Evolutionary conservation across 2,797 vertebrate genomes (phyloP), one percentile per base, ranked within the genome.

Genomic region (Hephaestus fuliginosus): DNA sequence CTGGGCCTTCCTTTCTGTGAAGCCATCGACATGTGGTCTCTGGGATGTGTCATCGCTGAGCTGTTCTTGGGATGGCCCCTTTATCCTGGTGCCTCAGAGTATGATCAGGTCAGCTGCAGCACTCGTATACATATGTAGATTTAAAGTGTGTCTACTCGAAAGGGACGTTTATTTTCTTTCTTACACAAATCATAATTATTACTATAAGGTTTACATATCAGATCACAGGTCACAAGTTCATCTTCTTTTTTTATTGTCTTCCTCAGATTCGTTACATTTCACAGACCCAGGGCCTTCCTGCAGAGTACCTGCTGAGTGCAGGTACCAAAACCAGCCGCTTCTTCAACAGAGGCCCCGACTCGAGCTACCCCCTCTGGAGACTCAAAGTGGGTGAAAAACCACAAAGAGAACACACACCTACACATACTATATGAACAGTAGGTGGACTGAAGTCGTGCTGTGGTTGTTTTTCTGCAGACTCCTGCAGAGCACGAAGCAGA

Each of bases 11-110:
- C 98, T 0, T 99, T 99, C 95, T 99, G 97, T 74, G 98, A 99
- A 93, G 98, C 98, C 41, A 99, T 99, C 84, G 98, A 99, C 92
- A 99, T 99, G 98, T 99, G 98, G 98, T 99, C 98, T 0, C 76
- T 99, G 94, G 98, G 98, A 75, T 99, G 98, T 81, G 98, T 99
- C 85, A 99, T 99, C 53, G 98, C 98, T 3, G 98, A 99, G 88
- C 95, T 99, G 77, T 99, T 99, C 71, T 92, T 99, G 88, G 98
- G 98, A 41, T 99, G 98, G 98, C 98, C 98, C 33, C 96, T 99
- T 20, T 99, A 99, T 86, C 98, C 98, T 1, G 98, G 98, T 63
- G 98, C 98, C 75, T 99, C 98, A 2, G 98, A 99, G 90, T 99
- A 99, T 0, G 98, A 99, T 83, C 98, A 99, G 97, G 98, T 99